phyloP scores from a whole-genome alignment of 2,113 vertebrate species.

The Tyrannus savana region DNA sequence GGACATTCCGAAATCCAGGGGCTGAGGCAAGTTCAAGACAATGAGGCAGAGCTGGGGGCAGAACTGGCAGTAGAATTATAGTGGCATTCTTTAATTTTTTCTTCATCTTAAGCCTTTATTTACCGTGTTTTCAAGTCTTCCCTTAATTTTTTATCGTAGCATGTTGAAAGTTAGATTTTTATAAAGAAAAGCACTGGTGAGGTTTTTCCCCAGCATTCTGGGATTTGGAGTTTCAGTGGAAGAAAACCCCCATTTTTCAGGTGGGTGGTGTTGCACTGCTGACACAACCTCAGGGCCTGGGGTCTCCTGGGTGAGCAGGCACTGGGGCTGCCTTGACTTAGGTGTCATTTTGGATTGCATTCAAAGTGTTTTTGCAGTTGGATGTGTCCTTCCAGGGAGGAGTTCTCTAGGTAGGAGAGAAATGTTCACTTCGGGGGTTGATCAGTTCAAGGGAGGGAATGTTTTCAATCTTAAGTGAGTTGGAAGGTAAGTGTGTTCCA shows the following conservation, averaged over 20 bases:
- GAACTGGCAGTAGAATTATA: neutral
- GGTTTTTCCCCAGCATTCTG: rapidly evolving
- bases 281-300: rapidly evolving
- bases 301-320: neutral
- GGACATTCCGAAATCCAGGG: too few relatives aligned
- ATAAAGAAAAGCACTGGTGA: rapidly evolving
- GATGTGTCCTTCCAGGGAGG: neutral
- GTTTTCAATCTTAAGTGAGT: neutral
- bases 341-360: neutral
- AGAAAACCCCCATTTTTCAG: rapidly evolving
- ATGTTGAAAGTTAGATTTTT: rapidly evolving
- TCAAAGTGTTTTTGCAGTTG: neutral
- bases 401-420: neutral
- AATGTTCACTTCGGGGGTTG: neutral
- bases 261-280: rapidly evolving
- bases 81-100: neutral
- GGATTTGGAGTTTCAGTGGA: neutral
- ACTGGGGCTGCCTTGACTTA: neutral
- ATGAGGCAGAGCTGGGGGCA: too few relatives aligned
- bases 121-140: rapidly evolving
- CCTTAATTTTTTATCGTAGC: rapidly evolving
- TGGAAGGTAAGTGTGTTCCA: neutral
- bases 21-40: too few relatives aligned
- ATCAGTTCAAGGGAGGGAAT: neutral
- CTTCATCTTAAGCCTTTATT: neutral